These are phyloP conservation scores for Eupithecia dodoneata DNA, from an alignment of 2,888 invertebrate genomes.

Conservation along the genomic window DNA sequence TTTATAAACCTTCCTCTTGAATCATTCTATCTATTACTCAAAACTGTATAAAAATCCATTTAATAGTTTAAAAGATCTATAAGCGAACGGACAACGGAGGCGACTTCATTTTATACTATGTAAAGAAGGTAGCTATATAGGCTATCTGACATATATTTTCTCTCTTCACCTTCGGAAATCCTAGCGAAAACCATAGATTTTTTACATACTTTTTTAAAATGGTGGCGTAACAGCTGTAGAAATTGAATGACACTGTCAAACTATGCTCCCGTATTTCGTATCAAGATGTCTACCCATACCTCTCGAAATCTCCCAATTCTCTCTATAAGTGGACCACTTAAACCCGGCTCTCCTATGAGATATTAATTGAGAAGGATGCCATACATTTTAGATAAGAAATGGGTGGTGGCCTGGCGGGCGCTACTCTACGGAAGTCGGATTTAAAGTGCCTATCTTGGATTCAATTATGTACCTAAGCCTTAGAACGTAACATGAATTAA, in stretches of 20 bases:
- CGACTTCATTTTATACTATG: too few relatives aligned
- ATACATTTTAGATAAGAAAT: slow-evolving; percentile 41
- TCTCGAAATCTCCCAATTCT: slow-evolving; percentile 31
- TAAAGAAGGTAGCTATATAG: too few relatives aligned
- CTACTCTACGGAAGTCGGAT: slow-evolving; percentile 15
- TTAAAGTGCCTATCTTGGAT: slow-evolving; percentile 21
- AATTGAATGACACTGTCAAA: background rate
- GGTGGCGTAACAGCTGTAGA: background rate
- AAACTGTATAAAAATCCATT: too few relatives aligned
- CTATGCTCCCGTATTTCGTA: slow-evolving; percentile 17
- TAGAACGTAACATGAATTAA: slow-evolving; percentile 9
- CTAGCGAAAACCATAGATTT: background rate
- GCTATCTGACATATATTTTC: background rate
- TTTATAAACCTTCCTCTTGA: too few relatives aligned
- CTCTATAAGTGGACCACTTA: slow-evolving; percentile 44
- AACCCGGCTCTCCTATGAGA: slow-evolving; percentile 38
- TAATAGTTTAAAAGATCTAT: too few relatives aligned
- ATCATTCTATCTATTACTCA: too few relatives aligned
- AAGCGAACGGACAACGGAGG: too few relatives aligned
- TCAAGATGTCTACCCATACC: slow-evolving; percentile 18
- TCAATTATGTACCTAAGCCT: slow-evolving; percentile 13
- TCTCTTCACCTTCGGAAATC: background rate
- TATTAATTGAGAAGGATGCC: slow-evolving; percentile 44
- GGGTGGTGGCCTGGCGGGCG: slow-evolving; percentile 20
- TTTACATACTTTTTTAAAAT: background rate